Conservation (phyloP, 2,797 vertebrate genomes). For the Phrynocephalus vlangalii region DNA sequence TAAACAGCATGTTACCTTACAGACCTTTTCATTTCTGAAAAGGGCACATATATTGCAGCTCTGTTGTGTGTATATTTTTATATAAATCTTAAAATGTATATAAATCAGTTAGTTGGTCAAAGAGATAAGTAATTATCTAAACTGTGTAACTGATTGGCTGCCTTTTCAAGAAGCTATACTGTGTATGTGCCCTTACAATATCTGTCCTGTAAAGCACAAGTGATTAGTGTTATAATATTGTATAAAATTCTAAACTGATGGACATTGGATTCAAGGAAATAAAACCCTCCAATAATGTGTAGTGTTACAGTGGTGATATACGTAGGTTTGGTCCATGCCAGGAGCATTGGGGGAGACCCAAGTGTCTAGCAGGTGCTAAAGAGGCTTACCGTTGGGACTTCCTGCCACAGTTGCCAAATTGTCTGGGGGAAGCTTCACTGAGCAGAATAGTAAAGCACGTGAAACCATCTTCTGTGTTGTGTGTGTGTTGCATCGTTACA, state of each 20-base stretch:
- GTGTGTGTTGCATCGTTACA: too few relatives aligned
- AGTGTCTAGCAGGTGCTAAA: not conserved
- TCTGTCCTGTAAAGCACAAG: not conserved
- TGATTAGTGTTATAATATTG: not conserved
- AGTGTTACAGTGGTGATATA: not conserved
- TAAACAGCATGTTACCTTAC: conserved; percentile 1
- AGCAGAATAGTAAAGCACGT: not conserved
- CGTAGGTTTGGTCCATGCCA: not conserved
- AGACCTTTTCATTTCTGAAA: conserved; percentile 3
- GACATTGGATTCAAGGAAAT: not conserved
- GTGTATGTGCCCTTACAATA: conserved; percentile 9
- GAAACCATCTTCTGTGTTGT: not conserved
- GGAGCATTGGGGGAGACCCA: not conserved
- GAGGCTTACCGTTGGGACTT: not conserved
- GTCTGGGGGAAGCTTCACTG: not conserved
- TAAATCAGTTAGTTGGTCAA: not conserved
- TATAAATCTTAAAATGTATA: not conserved
- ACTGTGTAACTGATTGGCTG: not conserved
- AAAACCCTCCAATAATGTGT: not conserved
- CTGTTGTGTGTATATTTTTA: not conserved
- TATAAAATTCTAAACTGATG: not conserved
- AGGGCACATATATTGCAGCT: conserved; percentile 6
- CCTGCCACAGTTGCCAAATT: not conserved
- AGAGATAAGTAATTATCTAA: not conserved
- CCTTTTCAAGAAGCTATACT: not conserved